Base-by-base conservation (phyloP, 2,888 invertebrate genomes). In the Eulithis testata region DNA sequence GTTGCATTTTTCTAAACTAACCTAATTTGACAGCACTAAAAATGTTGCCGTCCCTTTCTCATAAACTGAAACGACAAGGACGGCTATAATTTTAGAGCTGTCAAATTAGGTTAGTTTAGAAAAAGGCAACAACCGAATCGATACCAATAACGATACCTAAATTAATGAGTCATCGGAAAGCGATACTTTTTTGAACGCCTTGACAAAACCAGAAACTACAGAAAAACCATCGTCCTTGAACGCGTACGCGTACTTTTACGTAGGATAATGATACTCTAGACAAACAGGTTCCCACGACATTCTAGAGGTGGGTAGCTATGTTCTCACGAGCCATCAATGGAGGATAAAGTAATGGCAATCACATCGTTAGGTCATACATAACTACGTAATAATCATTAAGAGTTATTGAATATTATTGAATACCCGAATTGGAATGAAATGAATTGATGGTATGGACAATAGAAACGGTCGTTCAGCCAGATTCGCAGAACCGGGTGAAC, bases 251-350 rank as follows among this genome's bases (percentile, higher is more conserved):
- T 21, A 11, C 4, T 37, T 44, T 21, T 57, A 61, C 36, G 27
- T 14, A 12, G 27, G 12, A 55, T 54, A 57, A 12, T 12, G 54
- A 2, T 21, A 21, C 21, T 21, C 1, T 4, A 8, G 40, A 40
- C 52, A 63, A 57, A 21, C 56, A 52, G 63, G 66, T 66, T 66
- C 63, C 53, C 66, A 66, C 63, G 66, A 44, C 66, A 59, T 44
- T 53, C 7, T n/a, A 27, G 12, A 36, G 21, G 52, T 65, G 43
- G 27, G 45, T 47, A 49, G 52, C 14, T 55, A 62, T 55, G 44
- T 63, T 66, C 66, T 53, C 66, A 66, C 63, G 66, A 57, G 55
- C 55, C 55, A 55, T 60, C 60, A 60, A 63, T 66, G 51, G 45
- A 12, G 43, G n/a, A 11, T 3, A 65, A 37, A 27, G n/a, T 47